phyloP scores from a whole-genome alignment of 2,113 vertebrate species.

The Tiliqua scincoides region DNA sequence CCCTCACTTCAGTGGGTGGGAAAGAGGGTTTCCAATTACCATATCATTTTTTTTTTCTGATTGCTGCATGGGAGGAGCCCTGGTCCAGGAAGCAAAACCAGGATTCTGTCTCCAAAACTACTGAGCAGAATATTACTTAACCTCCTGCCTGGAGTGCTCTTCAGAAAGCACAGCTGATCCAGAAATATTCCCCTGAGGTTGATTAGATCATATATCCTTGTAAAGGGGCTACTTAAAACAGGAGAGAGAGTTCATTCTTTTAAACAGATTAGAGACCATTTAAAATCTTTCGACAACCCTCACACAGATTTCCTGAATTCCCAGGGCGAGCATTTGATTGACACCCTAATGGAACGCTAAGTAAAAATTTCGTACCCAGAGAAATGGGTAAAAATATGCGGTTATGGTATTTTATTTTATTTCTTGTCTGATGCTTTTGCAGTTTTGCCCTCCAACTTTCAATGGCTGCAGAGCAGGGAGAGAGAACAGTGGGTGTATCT shows the following conservation, averaged over 20 bases:
- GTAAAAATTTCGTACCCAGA: not conserved
- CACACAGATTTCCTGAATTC: not conserved
- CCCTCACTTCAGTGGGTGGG: too few relatives aligned
- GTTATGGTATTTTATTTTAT: not conserved
- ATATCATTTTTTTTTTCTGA: too few relatives aligned
- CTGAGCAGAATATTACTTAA: not conserved
- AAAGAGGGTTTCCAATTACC: too few relatives aligned
- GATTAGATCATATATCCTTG: conserved; percentile 3
- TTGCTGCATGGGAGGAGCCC: too few relatives aligned
- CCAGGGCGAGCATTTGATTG: conserved; percentile 2
- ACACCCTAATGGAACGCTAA: not conserved
- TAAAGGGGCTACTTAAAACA: not conserved
- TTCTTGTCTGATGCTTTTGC: not conserved
- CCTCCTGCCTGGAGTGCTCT: not conserved
- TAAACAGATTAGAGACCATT: conserved; percentile 8
- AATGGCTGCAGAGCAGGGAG: not conserved
- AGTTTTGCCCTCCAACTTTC: not conserved
- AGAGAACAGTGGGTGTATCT: not conserved
- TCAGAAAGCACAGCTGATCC: not conserved
- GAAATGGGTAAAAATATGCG: not conserved
- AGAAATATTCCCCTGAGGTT: not conserved
- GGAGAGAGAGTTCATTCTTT: not conserved
- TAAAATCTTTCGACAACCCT: conserved; percentile 2
- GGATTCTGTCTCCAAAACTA: too few relatives aligned
- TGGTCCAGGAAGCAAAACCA: too few relatives aligned